Evolutionary conservation across 64 coral and sea anemone genomes (phyloP).

Genomic region (Stichodactyla helianthus): DNA sequence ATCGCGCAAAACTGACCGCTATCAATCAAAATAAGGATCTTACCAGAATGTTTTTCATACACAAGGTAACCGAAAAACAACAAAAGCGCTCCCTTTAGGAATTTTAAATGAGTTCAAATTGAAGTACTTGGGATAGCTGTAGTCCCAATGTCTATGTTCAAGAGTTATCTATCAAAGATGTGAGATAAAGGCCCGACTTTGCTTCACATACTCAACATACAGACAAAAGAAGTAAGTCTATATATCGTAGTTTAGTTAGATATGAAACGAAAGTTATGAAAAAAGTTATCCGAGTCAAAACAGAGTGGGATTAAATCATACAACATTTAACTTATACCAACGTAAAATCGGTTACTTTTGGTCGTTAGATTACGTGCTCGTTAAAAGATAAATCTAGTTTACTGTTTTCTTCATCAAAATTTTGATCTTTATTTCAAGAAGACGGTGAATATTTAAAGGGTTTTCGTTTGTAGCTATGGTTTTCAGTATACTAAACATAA

Average conservation of each 20-base stretch:
- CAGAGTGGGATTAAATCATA: not conserved
- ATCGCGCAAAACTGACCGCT: not conserved
- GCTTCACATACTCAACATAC: not conserved
- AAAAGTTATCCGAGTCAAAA: not conserved
- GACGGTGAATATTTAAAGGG: not conserved
- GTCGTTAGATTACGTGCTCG: not conserved
- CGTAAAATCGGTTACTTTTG: not conserved
- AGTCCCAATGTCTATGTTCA: not conserved
- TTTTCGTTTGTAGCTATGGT: not conserved
- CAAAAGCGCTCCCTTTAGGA: not conserved
- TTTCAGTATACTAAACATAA: not conserved
- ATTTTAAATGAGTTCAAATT: not conserved
- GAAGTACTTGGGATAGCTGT: not conserved
- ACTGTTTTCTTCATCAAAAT: no score
- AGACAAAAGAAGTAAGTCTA: not conserved
- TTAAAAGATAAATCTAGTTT: no score
- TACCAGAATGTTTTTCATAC: not conserved
- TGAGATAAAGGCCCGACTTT: not conserved
- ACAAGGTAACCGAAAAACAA: not conserved
- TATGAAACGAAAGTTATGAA: not conserved
- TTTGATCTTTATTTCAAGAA: not conserved
- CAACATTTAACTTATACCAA: not conserved
- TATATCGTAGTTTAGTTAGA: not conserved
- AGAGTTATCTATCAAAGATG: constrained; percentile 10
- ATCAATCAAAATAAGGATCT: not conserved